Evolutionary conservation across 2,888 invertebrate genomes (phyloP).

Genomic region (Mesorhabditis sp.): DNA sequence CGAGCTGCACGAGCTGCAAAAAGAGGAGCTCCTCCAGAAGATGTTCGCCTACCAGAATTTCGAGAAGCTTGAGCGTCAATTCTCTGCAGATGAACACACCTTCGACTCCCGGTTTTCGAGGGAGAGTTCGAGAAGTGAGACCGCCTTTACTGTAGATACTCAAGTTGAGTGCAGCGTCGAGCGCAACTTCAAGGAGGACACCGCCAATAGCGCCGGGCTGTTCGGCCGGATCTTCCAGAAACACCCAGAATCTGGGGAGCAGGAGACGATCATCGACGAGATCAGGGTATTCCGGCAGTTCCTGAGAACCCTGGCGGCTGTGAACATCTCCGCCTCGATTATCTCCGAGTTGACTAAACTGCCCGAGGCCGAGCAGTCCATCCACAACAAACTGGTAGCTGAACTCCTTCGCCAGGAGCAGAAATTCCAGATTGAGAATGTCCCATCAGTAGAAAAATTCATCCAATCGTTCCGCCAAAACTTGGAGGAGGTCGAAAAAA

Average conservation of each 20-base stretch:
- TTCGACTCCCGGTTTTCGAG: neutral
- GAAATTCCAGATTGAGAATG: neutral
- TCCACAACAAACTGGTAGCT: neutral
- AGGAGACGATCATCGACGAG: neutral
- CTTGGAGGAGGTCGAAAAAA: slow-evolving; percentile 30
- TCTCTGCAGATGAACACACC: neutral
- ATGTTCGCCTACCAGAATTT: neutral
- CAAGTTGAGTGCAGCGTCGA: neutral
- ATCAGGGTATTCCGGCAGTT: neutral
- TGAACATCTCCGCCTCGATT: slow-evolving; percentile 22
- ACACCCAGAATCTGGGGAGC: neutral
- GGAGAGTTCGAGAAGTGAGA: neutral
- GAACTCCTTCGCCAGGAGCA: neutral
- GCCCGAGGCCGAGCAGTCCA: slow-evolving; percentile 24
- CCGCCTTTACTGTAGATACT: neutral
- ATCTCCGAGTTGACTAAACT: slow-evolving; percentile 24
- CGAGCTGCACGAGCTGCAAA: neutral
- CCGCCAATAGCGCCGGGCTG: neutral
- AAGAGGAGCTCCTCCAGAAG: neutral
- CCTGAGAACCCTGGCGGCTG: neutral
- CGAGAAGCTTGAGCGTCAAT: neutral
- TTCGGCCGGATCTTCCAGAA: neutral
- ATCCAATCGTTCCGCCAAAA: slow-evolving; percentile 12
- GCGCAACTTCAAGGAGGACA: neutral
- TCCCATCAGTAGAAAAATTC: slow-evolving; percentile 14